Percentiles rank a stretch among this genome's conserved stretches.
Conservation (phyloP, 2,113 vertebrate species). For the Oxyruncus cristatus region DNA sequence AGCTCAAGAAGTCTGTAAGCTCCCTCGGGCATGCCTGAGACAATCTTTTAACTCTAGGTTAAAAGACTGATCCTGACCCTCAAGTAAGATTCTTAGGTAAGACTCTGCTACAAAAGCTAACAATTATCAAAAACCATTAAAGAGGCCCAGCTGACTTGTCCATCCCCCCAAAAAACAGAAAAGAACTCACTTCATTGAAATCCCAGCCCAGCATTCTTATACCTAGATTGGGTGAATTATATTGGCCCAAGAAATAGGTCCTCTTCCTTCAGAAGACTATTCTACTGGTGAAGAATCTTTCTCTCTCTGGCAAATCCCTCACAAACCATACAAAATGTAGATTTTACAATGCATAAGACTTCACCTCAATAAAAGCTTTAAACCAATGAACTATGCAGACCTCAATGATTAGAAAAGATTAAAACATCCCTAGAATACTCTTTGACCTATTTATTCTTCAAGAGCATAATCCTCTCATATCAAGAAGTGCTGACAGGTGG, state of each 20-base stretch:
- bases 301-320: not conserved
- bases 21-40: not conserved
- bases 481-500: not conserved
- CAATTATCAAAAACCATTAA: not conserved
- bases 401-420: not conserved
- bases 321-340: not conserved
- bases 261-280: not conserved
- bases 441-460: constrained; percentile 4
- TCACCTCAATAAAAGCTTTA: not conserved
- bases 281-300: not conserved
- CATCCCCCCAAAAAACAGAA: not conserved
- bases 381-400: not conserved
- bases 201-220: not conserved
- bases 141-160: not conserved
- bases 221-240: not conserved
- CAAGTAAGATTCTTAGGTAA: not conserved
- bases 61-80: not conserved
- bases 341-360: not conserved
- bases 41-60: not conserved
- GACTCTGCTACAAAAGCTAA: not conserved
- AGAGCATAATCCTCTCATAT: not conserved
- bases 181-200: not conserved
- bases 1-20: not conserved
- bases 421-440: not conserved
- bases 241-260: not conserved